phyloP scores from a whole-genome alignment of 2,888 invertebrate species.

The Thyatira batis region DNA sequence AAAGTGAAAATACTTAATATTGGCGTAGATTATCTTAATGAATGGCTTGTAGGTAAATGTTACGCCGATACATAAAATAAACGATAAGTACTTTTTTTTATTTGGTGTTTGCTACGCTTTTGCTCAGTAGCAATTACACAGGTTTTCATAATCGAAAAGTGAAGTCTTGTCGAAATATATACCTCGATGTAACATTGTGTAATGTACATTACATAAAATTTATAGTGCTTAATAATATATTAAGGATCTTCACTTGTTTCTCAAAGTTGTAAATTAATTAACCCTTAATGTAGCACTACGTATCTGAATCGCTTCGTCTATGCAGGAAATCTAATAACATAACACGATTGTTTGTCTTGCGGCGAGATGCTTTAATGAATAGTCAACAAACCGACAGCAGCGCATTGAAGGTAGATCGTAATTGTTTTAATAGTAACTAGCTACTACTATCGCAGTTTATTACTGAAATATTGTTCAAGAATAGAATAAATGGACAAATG shows the following conservation, averaged over 20 bases:
- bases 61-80: too few relatives aligned
- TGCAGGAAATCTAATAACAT: conserved; percentile 70
- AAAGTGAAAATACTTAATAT: too few relatives aligned
- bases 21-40: too few relatives aligned
- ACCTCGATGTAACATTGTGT: too few relatives aligned
- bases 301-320: conserved; percentile 53
- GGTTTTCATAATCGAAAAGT: too few relatives aligned
- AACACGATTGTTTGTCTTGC: conserved; percentile 69
- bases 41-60: too few relatives aligned
- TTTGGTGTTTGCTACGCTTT: too few relatives aligned
- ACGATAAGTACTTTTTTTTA: too few relatives aligned
- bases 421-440: conserved; percentile 48
- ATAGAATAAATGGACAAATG: neutral
- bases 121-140: too few relatives aligned
- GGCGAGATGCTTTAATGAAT: conserved; percentile 75
- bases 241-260: neutral
- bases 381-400: conserved; percentile 66
- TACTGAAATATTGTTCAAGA: neutral
- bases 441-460: conserved; percentile 18
- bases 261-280: conserved; percentile 48
- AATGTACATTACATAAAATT: too few relatives aligned
- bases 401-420: conserved; percentile 54
- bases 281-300: conserved; percentile 46
- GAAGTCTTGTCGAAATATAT: too few relatives aligned
- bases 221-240: neutral